Conservation (phyloP, 2,113 vertebrate species). For the Lethenteron reissneri region DNA sequence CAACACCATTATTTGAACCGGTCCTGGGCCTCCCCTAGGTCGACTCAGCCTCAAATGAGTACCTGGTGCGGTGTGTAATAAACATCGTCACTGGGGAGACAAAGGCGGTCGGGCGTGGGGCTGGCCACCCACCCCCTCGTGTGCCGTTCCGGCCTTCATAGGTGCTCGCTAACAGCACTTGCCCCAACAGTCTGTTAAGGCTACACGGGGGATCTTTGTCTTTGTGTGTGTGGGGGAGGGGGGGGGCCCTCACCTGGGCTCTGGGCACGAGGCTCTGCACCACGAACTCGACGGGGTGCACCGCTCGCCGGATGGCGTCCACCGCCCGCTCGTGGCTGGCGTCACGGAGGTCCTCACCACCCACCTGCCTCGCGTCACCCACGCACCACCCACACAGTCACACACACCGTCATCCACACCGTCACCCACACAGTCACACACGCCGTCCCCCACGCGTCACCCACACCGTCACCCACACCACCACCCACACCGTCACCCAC, state of each 20-base stretch:
- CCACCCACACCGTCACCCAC: not conserved
- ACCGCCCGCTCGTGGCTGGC: constrained; percentile 94
- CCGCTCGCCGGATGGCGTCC: constrained; percentile 86
- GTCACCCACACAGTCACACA: too few species aligned
- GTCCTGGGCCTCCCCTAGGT: too few species aligned
- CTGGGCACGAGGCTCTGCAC: constrained; percentile 80
- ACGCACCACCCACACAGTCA: not conserved
- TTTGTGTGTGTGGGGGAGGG: not conserved
- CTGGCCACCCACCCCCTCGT: not conserved
- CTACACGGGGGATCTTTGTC: not conserved
- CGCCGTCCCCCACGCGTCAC: not conserved
- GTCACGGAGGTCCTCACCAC: constrained; percentile 72
- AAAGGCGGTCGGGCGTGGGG: not conserved
- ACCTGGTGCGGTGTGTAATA: not conserved
- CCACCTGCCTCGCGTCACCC: constrained; percentile 46
- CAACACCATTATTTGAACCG: too few species aligned
- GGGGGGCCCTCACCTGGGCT: constrained; percentile 43
- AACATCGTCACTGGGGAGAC: not conserved
- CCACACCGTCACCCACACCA: not conserved
- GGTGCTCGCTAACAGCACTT: not conserved
- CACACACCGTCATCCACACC: not conserved
- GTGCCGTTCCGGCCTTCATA: not conserved
- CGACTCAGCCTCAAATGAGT: too few species aligned
- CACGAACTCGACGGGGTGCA: constrained; percentile 73
- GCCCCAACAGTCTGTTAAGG: not conserved